Evolutionary conservation across 2,797 vertebrate genomes (phyloP), one percentile per base, ranked within the genome.

Genomic region (Gymnopithys bicolor): DNA sequence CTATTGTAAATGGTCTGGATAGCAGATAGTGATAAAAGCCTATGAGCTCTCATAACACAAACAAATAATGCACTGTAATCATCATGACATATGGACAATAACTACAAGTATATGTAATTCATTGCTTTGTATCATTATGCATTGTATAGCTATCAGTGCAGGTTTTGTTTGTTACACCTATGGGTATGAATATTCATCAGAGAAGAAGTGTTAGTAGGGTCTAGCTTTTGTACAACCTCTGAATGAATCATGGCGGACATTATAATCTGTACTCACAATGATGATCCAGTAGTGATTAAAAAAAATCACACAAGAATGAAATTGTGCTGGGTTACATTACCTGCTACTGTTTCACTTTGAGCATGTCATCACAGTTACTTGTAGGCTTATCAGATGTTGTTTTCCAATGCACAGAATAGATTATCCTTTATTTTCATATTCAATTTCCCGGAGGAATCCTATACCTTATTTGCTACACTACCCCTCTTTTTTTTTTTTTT

Each of bases 401-500:
- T 80, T 89, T 80, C 46, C 27, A 43, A 21, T 71, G 23, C 13
- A 32, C 23, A 43, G 43, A 71, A 52, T 23, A 70, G 33, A 17
- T 13, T 33, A 12, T 18, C 18, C 2, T 2, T 49, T 56, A 67
- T 71, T 80, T 87, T 74, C 70, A n/a, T 55, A 55, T 48, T 80
- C 69, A 62, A 13, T 84, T 88, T 71, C 64, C 37, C n/a, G 0
- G 21, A 27, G 12, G 19, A 19, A 45, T 52, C 21, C 33, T 52
- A 48, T 48, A 35, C 15, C n/a, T 68, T 67, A 23, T 30, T 41
- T 69, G 18, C 46, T 52, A 46, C 3, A 21, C 3, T 16, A 2
- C 1, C 2, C 14, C 5, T 7, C 2, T 23, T 11, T 28, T 5
- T 25, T n/a, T 1, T 6, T 9, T 7, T 28, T 10, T 19, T 14